Evolutionary conservation across 2,113 vertebrate species (phyloP), one percentile per base, ranked within the genome.

Genomic region (Grus americana): DNA sequence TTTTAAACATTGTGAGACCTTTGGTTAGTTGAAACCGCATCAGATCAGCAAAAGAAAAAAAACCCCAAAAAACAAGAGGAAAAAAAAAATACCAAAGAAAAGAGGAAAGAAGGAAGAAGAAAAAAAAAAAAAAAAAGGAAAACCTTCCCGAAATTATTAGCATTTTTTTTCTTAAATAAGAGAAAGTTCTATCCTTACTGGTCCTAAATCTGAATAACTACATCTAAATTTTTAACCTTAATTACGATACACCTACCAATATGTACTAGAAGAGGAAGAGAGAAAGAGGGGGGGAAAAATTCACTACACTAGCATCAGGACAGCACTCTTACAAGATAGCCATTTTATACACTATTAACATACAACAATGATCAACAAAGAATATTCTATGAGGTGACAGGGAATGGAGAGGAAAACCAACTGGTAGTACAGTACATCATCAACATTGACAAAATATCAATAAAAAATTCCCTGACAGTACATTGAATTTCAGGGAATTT

Each of bases 171-270:
- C 97, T 99, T 98, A 99, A 98, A 98, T 98, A 98, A 99, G 99
- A 99, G 98, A 99, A 99, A 99, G 98, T 98, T 99, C 98, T 99
- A 99, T 98, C 99, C 99, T 99, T 99, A 99, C 99, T 99, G 99
- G 98, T 99, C 99, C 99, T 99, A 99, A 99, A 99, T 99, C 98
- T 98, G 99, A 99, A 95, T 98, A 98, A 98, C 99, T 99, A 99
- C 98, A 98, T 98, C 98, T 99, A 99, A 98, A 97, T 98, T 98
- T 98, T 98, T 98, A 98, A 99, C 98, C 98, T 99, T 99, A 99
- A 98, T 99, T 99, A 99, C 98, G 96, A 98, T 99, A 99, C 98
- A 99, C 98, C 99, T 99, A 99, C 98, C 97, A 98, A 98, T 99
- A 99, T 98, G 98, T 98, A 98, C 98, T 98, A 99, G 98, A 98